phyloP scores from a whole-genome alignment of 92 coral and sea anemone genomes.

The Heteractis magnifica region DNA sequence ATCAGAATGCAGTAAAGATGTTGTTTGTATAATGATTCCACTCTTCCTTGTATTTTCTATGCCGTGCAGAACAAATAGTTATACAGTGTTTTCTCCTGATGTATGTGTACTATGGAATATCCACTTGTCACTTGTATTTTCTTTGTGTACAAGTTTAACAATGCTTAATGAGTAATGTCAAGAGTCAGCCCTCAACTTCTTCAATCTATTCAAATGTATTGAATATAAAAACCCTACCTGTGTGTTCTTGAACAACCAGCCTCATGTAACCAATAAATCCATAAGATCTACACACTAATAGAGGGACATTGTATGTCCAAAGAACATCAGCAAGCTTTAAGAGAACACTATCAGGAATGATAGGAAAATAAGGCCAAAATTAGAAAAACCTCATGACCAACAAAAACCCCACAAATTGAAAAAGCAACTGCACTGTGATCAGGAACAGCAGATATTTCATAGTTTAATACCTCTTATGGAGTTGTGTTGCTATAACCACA shows the following conservation, averaged over 20 bases:
- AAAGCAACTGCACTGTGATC: background rate
- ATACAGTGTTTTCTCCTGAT: too few relatives aligned
- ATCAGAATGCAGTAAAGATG: too few relatives aligned
- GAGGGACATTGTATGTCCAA: constrained; percentile 79
- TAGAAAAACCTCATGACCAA: background rate
- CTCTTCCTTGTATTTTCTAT: too few relatives aligned
- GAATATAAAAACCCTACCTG: constrained; percentile 59
- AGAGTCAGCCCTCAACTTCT: too few relatives aligned
- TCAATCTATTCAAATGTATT: too few relatives aligned
- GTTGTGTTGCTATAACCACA: constrained; percentile 90
- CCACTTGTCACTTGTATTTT: too few relatives aligned
- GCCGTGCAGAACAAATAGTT: too few relatives aligned
- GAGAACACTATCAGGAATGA: constrained; percentile 55
- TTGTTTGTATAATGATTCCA: too few relatives aligned
- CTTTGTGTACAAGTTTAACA: too few relatives aligned
- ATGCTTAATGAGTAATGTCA: too few relatives aligned
- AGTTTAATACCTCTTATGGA: constrained; percentile 77
- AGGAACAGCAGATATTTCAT: background rate
- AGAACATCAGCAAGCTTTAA: constrained; percentile 72
- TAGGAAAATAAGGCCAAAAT: background rate
- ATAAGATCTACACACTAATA: constrained; percentile 89
- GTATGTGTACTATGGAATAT: too few relatives aligned
- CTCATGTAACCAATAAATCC: constrained; percentile 98
- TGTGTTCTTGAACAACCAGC: constrained; percentile 82
- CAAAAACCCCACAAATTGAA: background rate